phyloP scores from a whole-genome alignment of 2,888 invertebrate genomes.

The Tinea pellionella region DNA sequence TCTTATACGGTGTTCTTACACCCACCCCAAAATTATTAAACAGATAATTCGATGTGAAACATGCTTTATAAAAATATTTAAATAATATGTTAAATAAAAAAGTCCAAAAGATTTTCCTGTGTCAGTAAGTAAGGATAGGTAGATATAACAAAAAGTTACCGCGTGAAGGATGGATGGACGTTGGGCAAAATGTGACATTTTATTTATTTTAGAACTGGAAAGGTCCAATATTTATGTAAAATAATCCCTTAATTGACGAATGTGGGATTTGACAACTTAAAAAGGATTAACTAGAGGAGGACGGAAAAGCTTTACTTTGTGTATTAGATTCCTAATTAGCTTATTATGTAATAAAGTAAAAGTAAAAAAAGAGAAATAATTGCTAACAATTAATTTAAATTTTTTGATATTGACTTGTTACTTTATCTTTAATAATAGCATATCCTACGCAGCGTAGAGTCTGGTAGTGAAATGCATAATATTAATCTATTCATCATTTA shows the following conservation, averaged over 20 bases:
- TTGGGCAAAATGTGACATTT: background rate
- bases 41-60: too few relatives aligned
- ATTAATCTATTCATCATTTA: slow-evolving; percentile 21
- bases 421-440: too few relatives aligned
- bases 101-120: background rate
- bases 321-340: too few relatives aligned
- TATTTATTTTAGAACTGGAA: slow-evolving; percentile 2
- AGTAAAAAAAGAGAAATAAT: too few relatives aligned
- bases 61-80: too few relatives aligned
- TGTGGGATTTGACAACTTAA: background rate
- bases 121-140: background rate
- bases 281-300: background rate
- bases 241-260: slow-evolving; percentile 5
- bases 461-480: background rate
- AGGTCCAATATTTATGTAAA: background rate
- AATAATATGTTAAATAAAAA: background rate
- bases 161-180: background rate
- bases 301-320: background rate
- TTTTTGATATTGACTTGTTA: too few relatives aligned
- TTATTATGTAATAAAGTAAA: too few relatives aligned
- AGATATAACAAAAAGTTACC: background rate
- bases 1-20: too few relatives aligned
- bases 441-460: too few relatives aligned
- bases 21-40: too few relatives aligned
- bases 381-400: too few relatives aligned